phyloP scores from a whole-genome alignment of 2,797 vertebrate species.

The Prunella strophiata region DNA sequence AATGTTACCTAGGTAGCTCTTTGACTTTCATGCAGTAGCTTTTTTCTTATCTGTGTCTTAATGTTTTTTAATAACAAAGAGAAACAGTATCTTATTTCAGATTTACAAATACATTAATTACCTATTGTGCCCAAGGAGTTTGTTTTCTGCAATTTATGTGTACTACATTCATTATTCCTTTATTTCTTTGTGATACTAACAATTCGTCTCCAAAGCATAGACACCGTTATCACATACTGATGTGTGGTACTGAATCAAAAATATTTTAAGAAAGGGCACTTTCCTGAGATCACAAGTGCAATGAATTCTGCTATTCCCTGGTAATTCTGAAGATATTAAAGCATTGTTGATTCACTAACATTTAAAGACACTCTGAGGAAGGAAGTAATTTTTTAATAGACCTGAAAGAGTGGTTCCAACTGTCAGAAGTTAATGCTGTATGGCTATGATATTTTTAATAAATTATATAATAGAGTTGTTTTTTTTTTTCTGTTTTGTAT shows the following conservation, averaged over 20 bases:
- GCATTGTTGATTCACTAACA: not conserved
- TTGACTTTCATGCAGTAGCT: not conserved
- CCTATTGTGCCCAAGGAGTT: not conserved
- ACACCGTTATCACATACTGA: not conserved
- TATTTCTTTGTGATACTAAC: constrained; percentile 28
- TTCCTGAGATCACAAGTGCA: constrained; percentile 17
- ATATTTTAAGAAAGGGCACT: constrained; percentile 15
- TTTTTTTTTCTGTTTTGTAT: constrained; percentile 45
- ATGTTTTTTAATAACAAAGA: not conserved
- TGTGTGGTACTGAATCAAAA: not conserved
- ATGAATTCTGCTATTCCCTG: constrained; percentile 1
- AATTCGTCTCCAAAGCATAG: constrained; percentile 18
- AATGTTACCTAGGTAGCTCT: not conserved
- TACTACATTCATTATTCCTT: constrained; percentile 29
- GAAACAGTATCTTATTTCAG: not conserved
- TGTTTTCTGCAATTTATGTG: not conserved
- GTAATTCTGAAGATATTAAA: constrained; percentile 26
- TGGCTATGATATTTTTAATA: not conserved
- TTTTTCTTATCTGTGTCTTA: not conserved
- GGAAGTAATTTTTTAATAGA: not conserved
- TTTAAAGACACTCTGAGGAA: not conserved
- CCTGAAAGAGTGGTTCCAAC: not conserved
- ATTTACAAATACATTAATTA: not conserved
- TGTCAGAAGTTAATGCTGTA: not conserved
- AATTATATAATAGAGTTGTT: not conserved